Evolutionary conservation across 2,113 vertebrate species (phyloP), one percentile per base, ranked within the genome.

Genomic region (Pithys albifrons): DNA sequence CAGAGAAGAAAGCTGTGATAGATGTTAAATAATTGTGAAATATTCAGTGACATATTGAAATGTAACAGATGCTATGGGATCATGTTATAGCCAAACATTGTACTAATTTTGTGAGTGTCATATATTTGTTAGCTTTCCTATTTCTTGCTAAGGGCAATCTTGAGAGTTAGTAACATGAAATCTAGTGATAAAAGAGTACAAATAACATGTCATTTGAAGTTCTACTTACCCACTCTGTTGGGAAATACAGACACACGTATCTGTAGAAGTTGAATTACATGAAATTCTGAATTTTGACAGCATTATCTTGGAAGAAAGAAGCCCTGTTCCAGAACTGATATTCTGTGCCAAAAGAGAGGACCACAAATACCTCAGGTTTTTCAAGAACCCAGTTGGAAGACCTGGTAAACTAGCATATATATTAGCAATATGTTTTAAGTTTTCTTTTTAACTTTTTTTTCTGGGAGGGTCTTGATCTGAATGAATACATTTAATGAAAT

Each of bases 1-100:
- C 75, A 49, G 46, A 66, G 49, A 81, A 93, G 93, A 79, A 90
- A 92, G 25, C 87, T 97, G 89, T 89, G 80, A 87, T 88, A 91
- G 72, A 92, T 93, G 91, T 92, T 95, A 95, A 95, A 87, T 84
- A 93, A 93, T 92, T 89, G 89, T 93, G 91, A 95, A 95, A 92
- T 91, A 95, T 89, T 92, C 91, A 81, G 83, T 81, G 91, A 76
- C 76, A 94, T 92, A 93, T 22, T 96, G 89, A 95, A 54, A 89
- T 69, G 49, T 80, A 94, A 59, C 93, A 95, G 94, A 95, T 93
- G 95, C 80, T 93, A 85, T 67, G 43, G 85, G 92, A 91, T 91
- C 69, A 70, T 88, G 91, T 94, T 89, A 46, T 71, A 95, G 92
- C 93, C 79, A 94, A 95, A 91, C 25, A 91, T 48, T 86, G 55